A percentile compares a stretch with the other conserved stretches of the same genome.
Evolutionary conservation across 2,888 invertebrate species (phyloP).

Genomic region (Nemoura dubitans): DNA sequence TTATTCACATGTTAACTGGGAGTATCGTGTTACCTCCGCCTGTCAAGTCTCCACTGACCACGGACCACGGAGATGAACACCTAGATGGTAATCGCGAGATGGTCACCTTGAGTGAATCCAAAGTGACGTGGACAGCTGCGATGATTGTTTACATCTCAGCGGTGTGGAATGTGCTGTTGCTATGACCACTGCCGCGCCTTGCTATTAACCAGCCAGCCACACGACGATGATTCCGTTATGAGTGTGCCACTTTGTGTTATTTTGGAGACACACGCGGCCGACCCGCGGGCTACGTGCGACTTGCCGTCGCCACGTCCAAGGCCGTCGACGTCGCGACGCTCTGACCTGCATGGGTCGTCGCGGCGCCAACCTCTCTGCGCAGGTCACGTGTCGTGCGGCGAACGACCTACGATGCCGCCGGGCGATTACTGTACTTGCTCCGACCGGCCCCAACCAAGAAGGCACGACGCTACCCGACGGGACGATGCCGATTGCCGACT

Average conservation of each 20-base stretch:
- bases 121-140: background rate
- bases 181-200: background rate
- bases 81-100: background rate
- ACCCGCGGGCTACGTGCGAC: too few species aligned
- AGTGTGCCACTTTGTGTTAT: background rate
- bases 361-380: background rate
- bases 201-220: background rate
- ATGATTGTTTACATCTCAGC: background rate
- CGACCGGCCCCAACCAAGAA: background rate
- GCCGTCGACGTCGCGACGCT: background rate
- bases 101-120: background rate
- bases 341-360: background rate
- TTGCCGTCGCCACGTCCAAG: too few species aligned
- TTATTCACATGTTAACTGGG: too few species aligned
- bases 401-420: background rate
- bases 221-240: background rate
- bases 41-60: background rate
- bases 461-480: background rate
- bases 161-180: background rate
- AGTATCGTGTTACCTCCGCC: too few species aligned
- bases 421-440: background rate
- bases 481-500: background rate
- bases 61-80: background rate
- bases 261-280: background rate
- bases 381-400: background rate